Percentiles rank a stretch among this genome's conserved stretches.
Evolutionary conservation across 2,888 invertebrate genomes (phyloP).

Genomic region (Harpalus rufipes): DNA sequence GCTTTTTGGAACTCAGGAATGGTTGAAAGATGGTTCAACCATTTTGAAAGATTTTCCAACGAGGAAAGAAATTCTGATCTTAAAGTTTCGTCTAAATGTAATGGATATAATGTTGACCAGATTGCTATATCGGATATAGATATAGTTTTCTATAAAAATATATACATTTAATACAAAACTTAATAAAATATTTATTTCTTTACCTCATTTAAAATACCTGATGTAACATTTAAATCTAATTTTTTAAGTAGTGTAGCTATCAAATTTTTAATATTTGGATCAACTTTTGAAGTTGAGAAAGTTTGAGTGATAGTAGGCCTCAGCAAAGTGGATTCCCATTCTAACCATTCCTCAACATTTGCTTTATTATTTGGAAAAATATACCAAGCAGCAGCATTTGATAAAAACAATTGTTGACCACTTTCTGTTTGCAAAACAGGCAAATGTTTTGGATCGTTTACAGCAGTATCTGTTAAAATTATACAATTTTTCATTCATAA

Average conservation of each 20-base stretch:
- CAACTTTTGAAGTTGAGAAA: constrained; percentile 78
- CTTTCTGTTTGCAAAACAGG: constrained; percentile 84
- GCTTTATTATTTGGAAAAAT: constrained; percentile 79
- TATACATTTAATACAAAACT: no score
- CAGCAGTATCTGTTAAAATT: constrained; percentile 76
- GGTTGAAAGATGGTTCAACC: constrained; percentile 81
- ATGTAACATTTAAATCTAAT: constrained; percentile 79
- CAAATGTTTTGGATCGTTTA: constrained; percentile 81
- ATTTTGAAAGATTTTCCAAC: constrained; percentile 79
- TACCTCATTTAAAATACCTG: constrained; percentile 82
- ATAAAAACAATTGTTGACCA: constrained; percentile 83
- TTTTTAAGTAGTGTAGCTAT: constrained; percentile 80
- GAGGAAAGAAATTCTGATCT: constrained; percentile 79
- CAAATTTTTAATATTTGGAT: constrained; percentile 80
- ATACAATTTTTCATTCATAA: constrained; percentile 22
- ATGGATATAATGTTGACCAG: constrained; percentile 86
- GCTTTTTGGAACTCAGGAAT: constrained; percentile 79
- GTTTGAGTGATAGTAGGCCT: constrained; percentile 80
- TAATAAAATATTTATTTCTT: constrained; percentile 58
- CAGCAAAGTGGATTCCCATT: constrained; percentile 83
- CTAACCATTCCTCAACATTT: constrained; percentile 80
- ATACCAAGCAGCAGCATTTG: constrained; percentile 85
- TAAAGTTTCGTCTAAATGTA: constrained; percentile 81
- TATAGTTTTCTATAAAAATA: constrained; percentile 78
- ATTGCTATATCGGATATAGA: constrained; percentile 85